Evolutionary conservation across 2,113 vertebrate genomes (phyloP).

Genomic region (Ciconia stormi): DNA sequence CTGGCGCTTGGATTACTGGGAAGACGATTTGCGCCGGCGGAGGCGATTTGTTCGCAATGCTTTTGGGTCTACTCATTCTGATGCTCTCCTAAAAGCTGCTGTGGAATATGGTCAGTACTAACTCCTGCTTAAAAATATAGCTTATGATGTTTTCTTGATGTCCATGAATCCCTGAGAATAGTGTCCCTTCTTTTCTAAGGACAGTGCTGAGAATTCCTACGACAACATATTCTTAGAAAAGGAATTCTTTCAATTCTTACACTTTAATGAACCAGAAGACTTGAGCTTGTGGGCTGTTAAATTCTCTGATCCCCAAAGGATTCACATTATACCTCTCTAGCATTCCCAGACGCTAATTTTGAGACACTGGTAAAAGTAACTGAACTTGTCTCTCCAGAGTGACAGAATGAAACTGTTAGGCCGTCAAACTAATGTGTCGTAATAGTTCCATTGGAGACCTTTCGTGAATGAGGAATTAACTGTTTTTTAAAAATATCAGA

Average conservation of each 20-base stretch:
- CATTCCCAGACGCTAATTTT: not conserved
- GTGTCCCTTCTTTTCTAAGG: not conserved
- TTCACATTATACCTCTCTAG: not conserved
- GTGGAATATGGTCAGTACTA: conserved; percentile 91
- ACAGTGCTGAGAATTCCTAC: not conserved
- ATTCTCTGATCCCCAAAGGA: not conserved
- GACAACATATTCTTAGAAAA: not conserved
- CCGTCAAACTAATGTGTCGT: not conserved
- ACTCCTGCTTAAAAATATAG: not conserved
- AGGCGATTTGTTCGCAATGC: conserved; percentile 94
- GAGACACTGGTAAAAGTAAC: not conserved
- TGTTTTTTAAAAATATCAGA: not conserved
- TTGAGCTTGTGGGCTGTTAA: not conserved
- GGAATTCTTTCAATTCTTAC: not conserved
- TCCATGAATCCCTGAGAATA: not conserved
- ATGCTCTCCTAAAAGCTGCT: conserved; percentile 85
- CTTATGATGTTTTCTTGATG: not conserved
- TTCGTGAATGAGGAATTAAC: not conserved
- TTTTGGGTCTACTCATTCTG: conserved; percentile 92
- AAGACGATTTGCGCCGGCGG: conserved; percentile 93
- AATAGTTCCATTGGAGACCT: not conserved
- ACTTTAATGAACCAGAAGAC: not conserved
- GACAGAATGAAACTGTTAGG: not conserved
- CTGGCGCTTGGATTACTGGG: conserved; percentile 99
- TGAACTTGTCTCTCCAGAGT: not conserved